Base-by-base conservation (phyloP, 2,888 invertebrate genomes). In the Drosophila pseudotakahashii region DNA sequence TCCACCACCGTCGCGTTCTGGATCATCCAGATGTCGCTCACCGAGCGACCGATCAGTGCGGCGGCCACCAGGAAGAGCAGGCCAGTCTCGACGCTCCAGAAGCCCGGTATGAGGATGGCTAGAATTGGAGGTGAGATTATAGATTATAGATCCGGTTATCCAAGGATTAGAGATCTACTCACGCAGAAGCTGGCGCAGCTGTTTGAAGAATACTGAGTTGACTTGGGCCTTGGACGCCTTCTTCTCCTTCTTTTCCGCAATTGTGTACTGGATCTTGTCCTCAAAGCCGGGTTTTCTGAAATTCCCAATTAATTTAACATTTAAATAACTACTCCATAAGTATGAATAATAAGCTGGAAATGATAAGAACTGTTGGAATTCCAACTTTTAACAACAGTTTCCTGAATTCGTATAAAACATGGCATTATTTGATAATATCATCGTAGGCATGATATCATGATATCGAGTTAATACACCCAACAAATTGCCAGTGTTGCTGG, bases 11-110 rank as follows among this genome's bases (percentile, higher is more conserved):
- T 99, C 11, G 97, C 97, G 91, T 97, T 97, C 89, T 97, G 96
- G 81, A 99, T 99, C 93, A 99, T 95, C 98, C 98, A 99, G 57
- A 99, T 94, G 92, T 99, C 99, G 89, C 98, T 98, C 78, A 98
- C 94, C 0, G 99, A 98, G 79, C 99, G 94, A 2, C 97, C 95
- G 23, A 98, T 94, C 44, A 99, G 93, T 5, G 98, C 95, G 5
- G 93, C 90, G 0, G 98, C 99, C 7, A 98, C 95, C 26, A 97
- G 91, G 11, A 94, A 73, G 89, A 97, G 93, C 73, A 95, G 94
- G 6, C 95, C 96, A 75, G 94, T 94, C 92, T 98, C 98, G 63
- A 95, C 93, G 11, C 95, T 94, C 92, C 96, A 94, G 84, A 96
- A 91, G 47, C 96, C 95, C 5, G 98, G 98, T 66, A 98, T 93